These are phyloP conservation scores for Erebia aethiops DNA, from an alignment of 2,888 invertebrate species.

Conservation along the genomic window DNA sequence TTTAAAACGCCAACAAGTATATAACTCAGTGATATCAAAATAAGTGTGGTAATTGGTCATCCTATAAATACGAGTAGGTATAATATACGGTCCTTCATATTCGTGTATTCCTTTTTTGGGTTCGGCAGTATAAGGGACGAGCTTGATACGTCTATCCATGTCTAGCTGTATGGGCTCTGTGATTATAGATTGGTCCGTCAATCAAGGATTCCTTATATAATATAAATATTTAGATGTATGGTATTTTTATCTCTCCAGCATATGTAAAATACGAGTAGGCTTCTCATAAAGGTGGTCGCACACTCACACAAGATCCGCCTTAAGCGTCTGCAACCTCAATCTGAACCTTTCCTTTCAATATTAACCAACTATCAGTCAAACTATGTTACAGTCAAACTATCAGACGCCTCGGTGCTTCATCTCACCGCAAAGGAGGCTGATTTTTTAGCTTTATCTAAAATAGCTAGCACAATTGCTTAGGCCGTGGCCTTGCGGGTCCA, in stretches of 20 bases:
- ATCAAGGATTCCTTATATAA: slow-evolving; percentile 5
- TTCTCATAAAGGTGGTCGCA: slow-evolving; percentile 7
- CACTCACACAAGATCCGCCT: neutral
- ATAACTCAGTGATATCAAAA: neutral
- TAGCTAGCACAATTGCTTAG: too few species aligned
- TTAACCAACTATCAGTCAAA: too few species aligned
- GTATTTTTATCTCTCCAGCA: slow-evolving; percentile 14
- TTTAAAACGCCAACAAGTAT: too few species aligned
- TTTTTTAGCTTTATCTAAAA: too few species aligned
- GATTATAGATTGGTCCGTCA: slow-evolving; percentile 18
- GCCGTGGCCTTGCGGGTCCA: too few species aligned
- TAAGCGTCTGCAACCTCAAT: neutral
- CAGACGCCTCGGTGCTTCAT: too few species aligned
- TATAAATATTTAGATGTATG: slow-evolving; percentile 19
- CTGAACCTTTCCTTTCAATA: too few species aligned
- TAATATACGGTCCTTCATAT: neutral
- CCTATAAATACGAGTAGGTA: neutral
- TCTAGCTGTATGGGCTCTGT: neutral
- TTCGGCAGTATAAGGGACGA: neutral
- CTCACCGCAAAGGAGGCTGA: too few species aligned
- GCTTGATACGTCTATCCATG: neutral
- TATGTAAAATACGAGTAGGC: slow-evolving; percentile 3
- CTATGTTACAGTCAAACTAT: too few species aligned
- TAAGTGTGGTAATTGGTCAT: too few species aligned
- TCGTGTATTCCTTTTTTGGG: slow-evolving; percentile 4